Evolutionary conservation across 2,113 vertebrate species (phyloP).

Genomic region (Poecile atricapillus): DNA sequence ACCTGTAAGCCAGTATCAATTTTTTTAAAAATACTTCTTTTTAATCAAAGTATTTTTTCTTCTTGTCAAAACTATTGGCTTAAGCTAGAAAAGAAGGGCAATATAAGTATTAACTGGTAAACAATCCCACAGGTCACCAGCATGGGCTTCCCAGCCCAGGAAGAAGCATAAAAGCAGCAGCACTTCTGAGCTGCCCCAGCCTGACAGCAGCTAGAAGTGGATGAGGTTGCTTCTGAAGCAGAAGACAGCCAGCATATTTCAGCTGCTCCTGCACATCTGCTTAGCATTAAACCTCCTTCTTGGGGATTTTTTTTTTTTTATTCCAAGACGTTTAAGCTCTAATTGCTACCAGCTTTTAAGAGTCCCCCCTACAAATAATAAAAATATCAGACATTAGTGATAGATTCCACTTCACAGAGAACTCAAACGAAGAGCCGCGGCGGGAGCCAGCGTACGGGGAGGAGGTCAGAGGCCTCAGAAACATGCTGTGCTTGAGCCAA

Average conservation of each 20-base stretch:
- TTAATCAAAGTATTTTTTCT: neutral
- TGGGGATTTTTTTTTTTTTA: constrained; percentile 51
- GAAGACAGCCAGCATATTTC: constrained; percentile 66
- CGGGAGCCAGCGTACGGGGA: neutral
- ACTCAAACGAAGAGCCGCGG: constrained; percentile 10
- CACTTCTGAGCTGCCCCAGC: neutral
- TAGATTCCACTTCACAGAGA: constrained; percentile 61
- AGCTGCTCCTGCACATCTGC: constrained; percentile 68
- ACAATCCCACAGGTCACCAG: neutral
- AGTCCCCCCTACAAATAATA: constrained; percentile 63
- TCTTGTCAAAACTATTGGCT: neutral
- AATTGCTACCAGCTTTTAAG: constrained; percentile 68
- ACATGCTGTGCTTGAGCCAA: constrained; percentile 9
- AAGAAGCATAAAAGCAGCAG: constrained; percentile 3
- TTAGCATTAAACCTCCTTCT: constrained; percentile 66
- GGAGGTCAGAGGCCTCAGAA: constrained; percentile 32
- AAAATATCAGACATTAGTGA: constrained; percentile 57
- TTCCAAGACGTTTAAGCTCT: constrained; percentile 51
- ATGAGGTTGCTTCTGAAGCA: constrained; percentile 56
- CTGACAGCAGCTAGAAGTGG: constrained; percentile 46
- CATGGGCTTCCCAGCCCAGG: neutral
- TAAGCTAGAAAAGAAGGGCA: neutral
- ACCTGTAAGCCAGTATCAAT: accelerated
- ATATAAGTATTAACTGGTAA: neutral
- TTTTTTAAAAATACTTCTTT: neutral